Evolutionary conservation across 1,140 invertebrate species (phyloP), one percentile per base, ranked within the genome.

Genomic region (Zaprionus taronus): DNA sequence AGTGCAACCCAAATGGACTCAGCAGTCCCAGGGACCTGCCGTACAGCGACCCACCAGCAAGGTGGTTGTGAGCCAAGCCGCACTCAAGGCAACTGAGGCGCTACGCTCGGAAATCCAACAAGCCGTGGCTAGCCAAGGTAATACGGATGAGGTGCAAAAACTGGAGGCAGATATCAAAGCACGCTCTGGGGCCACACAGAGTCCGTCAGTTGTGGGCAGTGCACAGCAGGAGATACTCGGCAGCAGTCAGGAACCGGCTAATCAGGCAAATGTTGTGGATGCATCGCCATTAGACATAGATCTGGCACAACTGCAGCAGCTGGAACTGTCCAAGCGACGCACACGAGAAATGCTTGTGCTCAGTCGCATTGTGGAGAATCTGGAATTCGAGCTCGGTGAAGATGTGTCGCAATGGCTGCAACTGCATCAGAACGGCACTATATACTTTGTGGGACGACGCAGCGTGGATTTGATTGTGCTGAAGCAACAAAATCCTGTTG

Each of bases 291-390:
- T 73, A 3, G 79, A 69, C 28, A 80, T 91, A 9, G 83, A 92
- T 75, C 24, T 91, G 26, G 76, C 73, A 11, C 80, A 91, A 51
- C 36, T 92, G 22, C 78, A 81, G 11, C 77, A 75, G 9, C 49
- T 92, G 20, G 75, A 92, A 36, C 58, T 91, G 5, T 80, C 81
- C 1, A 89, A 91, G 64, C 71, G 91, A 4, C 81, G 90, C 6
- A 81, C 77, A 6, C 80, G 90, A 4, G 92, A 93, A 69, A 72
- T 91, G 73, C 71, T 93, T 0, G 57, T 81, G 17, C 64, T 93
- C 0, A 72, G 58, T n/a, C 69, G 77, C 31, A 84, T 93, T 11
- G 80, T 80, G 26, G 92, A 93, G 63, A 58, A 92, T 41, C 34
- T 82, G 0, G 65, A 69, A 11, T 89, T 82, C 7, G 55, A 56